Percentiles rank a stretch among this genome's conserved stretches.
phyloP scores from a whole-genome alignment of 2,797 vertebrate genomes.

The Iguana delicatissima region DNA sequence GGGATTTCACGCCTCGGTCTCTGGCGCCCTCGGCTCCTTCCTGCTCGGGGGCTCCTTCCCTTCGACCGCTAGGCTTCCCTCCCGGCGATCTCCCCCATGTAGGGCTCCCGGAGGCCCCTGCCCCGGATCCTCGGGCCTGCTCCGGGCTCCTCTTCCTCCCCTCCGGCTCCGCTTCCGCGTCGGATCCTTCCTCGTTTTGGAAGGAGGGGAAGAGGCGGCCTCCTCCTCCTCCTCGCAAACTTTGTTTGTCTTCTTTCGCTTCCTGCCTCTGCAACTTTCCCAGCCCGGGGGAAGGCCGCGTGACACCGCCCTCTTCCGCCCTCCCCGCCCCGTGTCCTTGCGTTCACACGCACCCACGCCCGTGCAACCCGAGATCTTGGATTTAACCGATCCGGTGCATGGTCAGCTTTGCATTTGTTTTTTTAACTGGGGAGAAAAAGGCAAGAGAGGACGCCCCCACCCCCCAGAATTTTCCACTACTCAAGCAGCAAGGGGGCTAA shows the following conservation, averaged over 20 bases:
- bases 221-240: background rate
- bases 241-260: conserved; percentile 22
- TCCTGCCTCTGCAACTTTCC: conserved; percentile 40
- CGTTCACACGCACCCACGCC: background rate
- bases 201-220: background rate
- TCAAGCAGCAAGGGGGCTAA: too few relatives aligned
- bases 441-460: background rate
- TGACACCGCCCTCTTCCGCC: background rate
- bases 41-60: background rate
- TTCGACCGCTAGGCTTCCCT: background rate
- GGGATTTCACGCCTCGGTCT: background rate
- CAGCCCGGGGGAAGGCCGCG: background rate
- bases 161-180: background rate
- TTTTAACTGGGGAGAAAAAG: background rate
- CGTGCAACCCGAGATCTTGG: background rate
- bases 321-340: background rate
- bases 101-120: background rate
- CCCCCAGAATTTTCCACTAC: background rate
- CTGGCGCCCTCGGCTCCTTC: background rate
- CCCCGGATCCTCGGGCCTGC: background rate
- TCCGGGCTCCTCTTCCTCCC: background rate
- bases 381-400: too few relatives aligned
- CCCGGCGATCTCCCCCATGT: background rate
- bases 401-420: background rate
- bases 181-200: background rate